A percentile compares a stretch with the other conserved stretches of the same genome.
Evolutionary conservation across 2,797 vertebrate genomes (phyloP).

Genomic region (Sandelia bainsii): DNA sequence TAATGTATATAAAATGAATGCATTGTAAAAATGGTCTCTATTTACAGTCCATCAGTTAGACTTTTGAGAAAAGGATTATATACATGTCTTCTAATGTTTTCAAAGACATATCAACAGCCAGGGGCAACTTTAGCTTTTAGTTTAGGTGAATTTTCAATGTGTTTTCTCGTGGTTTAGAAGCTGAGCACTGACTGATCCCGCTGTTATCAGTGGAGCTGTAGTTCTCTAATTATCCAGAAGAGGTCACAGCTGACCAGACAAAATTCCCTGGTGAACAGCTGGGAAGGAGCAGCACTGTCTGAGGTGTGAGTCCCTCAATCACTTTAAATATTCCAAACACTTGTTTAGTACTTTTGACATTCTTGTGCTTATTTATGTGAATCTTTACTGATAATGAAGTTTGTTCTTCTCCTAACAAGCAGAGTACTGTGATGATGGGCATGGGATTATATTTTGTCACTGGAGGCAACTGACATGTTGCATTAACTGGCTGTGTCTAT

Average conservation of each 20-base stretch:
- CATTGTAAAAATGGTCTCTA: not conserved
- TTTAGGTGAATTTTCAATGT: not conserved
- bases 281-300: not conserved
- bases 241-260: conserved; percentile 40
- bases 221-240: conserved; percentile 59
- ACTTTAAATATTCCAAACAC: not conserved
- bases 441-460: conserved; percentile 27
- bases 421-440: conserved; percentile 8
- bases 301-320: not conserved
- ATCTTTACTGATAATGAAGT: not conserved
- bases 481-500: conserved; percentile 53
- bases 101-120: not conserved
- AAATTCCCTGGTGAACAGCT: not conserved
- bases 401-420: conserved; percentile 13
- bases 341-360: not conserved
- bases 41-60: too few relatives aligned
- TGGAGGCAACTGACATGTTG: conserved; percentile 3
- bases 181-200: not conserved
- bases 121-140: not conserved
- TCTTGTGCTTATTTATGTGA: not conserved
- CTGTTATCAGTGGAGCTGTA: conserved; percentile 16
- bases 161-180: not conserved
- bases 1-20: not conserved
- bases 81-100: too few relatives aligned
- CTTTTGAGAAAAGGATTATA: too few relatives aligned